Evolutionary conservation across 2,888 invertebrate genomes (phyloP).

Genomic region (Andrena hattorfiana): DNA sequence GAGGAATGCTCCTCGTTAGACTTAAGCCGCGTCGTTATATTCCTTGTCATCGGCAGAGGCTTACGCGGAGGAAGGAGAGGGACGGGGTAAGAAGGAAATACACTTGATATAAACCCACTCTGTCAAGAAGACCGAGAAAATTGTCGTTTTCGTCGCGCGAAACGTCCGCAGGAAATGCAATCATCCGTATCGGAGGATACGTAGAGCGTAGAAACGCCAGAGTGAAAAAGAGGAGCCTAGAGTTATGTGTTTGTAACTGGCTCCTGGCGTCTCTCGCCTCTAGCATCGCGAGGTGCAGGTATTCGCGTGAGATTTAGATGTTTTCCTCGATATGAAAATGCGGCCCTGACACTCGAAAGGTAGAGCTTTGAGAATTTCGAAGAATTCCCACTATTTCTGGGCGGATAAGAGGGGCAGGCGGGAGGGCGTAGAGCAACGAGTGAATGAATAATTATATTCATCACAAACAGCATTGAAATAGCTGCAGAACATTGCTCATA

Average conservation of each 20-base stretch:
- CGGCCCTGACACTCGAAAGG: neutral
- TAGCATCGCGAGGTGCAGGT: constrained; percentile 32
- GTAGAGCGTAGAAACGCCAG: neutral
- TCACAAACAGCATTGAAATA: neutral
- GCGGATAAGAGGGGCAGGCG: neutral
- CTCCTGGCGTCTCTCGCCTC: constrained; percentile 56
- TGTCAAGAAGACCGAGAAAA: constrained; percentile 39
- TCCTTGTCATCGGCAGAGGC: constrained; percentile 22
- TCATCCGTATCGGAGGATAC: constrained; percentile 38
- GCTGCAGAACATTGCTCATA: neutral
- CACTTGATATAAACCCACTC: constrained; percentile 13
- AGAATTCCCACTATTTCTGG: neutral
- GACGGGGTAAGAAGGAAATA: constrained; percentile 21
- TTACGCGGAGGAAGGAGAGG: neutral
- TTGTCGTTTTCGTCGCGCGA: constrained; percentile 49
- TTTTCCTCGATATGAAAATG: constrained; percentile 54
- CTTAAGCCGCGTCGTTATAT: constrained; percentile 45
- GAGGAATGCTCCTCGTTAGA: constrained; percentile 56
- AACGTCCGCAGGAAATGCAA: constrained; percentile 36
- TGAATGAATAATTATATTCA: neutral
- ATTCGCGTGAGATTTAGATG: constrained; percentile 56
- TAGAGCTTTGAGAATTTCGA: constrained; percentile 4
- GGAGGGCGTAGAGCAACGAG: neutral
- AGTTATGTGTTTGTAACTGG: constrained; percentile 66
- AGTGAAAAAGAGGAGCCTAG: constrained; percentile 11